Evolutionary conservation across 2,888 invertebrate species (phyloP).

Genomic region (Eurytoma californica): DNA sequence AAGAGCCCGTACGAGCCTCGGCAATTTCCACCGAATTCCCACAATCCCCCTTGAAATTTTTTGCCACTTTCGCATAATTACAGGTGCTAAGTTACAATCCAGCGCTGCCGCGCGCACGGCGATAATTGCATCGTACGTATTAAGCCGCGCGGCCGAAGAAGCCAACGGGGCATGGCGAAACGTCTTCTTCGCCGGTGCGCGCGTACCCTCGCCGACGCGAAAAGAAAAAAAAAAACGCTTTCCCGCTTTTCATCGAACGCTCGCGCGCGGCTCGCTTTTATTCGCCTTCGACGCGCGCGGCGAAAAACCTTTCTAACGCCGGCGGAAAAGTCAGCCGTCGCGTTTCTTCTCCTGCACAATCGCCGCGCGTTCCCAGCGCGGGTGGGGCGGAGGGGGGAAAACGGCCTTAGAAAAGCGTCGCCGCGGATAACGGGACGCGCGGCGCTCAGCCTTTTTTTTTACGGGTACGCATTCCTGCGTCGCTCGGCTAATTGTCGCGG

Average conservation of each 20-base stretch:
- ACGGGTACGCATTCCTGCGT: too few relatives aligned
- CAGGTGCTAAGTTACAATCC: conserved; percentile 1
- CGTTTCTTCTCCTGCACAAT: too few relatives aligned
- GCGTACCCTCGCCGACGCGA: not conserved
- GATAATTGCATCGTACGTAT: not conserved
- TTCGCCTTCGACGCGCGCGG: not conserved
- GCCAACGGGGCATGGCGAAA: too few relatives aligned
- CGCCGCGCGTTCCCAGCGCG: too few relatives aligned
- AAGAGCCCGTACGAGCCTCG: too few relatives aligned
- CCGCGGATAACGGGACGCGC: too few relatives aligned
- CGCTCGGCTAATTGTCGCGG: too few relatives aligned
- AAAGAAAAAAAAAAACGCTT: too few relatives aligned
- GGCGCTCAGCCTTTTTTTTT: too few relatives aligned
- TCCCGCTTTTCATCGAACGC: not conserved
- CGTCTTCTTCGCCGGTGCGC: not conserved
- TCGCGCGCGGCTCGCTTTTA: not conserved
- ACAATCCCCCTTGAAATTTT: not conserved
- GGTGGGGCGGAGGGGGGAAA: too few relatives aligned
- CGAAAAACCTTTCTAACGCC: not conserved
- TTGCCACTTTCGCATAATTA: not conserved
- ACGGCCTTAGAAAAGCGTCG: too few relatives aligned
- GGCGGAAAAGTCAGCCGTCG: not conserved
- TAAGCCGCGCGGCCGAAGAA: not conserved
- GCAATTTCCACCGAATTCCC: too few relatives aligned
- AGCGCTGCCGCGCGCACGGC: not conserved